Evolutionary conservation across 1,140 invertebrate genomes (phyloP), one percentile per base, ranked within the genome.

Genomic region (Olivierus martensii): DNA sequence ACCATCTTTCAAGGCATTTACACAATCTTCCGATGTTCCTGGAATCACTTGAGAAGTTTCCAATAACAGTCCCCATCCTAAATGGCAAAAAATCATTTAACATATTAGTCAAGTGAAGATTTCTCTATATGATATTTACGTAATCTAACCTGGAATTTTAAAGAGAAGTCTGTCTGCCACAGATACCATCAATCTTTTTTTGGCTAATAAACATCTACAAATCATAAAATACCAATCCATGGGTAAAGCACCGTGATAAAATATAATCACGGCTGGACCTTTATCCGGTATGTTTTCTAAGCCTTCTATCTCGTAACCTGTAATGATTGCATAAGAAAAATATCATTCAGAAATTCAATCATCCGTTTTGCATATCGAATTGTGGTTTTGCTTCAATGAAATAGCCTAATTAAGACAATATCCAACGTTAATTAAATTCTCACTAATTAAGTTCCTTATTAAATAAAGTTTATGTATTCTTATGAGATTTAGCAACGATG

Each of bases 201-300:
- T 89, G 39, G 81, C 77, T 21, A 96, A 66, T 56, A 87, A 73
- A 64, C 85, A 77, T 66, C 85, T 82, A 0, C 91, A 79, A 53
- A 88, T 79, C 59, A 98, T 79, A 74, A 97, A 99, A 71, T 98
- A 98, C 65, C 96, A 76, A 71, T 99, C 95, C 42, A 97, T 80
- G 9, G 95, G 95, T 59, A 98, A 79, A 10, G 92, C 88, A 22
- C 94, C 95, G 74, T 99, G 95, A 66, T 98, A 99, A 67, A 91
- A 98, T 42, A 99, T 82, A 52, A 98, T 77, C 22, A 99, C 70
- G 44, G 86, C 91, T 58, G 88, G 79, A 4, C 85, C 81, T 51
- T 79, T 71, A 17, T 79, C 74, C 3, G 95, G 94, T 52, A 99
- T 80, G 66, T 96, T 90, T 67, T 98, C 90, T 44, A 97, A 57